Evolutionary conservation across 2,797 vertebrate genomes (phyloP).

Genomic region (Gallirallus australis): DNA sequence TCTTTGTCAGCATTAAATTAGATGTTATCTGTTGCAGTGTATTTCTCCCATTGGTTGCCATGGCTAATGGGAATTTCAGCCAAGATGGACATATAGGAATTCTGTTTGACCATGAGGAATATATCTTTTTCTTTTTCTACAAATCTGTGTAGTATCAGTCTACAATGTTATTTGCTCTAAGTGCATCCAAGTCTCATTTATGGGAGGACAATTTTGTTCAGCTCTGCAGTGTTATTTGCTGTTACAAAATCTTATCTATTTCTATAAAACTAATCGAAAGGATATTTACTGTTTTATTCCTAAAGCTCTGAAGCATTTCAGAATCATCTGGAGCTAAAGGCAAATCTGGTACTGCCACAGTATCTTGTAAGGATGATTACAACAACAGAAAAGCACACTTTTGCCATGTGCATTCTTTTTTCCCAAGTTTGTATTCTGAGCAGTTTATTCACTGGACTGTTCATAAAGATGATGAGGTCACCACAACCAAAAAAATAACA

Average conservation of each 20-base stretch:
- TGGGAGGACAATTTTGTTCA: slow-evolving; percentile 21
- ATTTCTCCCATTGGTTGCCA: slow-evolving; percentile 17
- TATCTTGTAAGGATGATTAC: not conserved
- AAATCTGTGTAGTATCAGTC: not conserved
- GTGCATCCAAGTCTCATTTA: slow-evolving; percentile 10
- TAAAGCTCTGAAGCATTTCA: slow-evolving; percentile 43
- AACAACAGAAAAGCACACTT: not conserved
- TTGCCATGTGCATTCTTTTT: not conserved
- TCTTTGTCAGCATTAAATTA: slow-evolving; percentile 43
- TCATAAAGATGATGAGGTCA: not conserved
- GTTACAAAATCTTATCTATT: slow-evolving; percentile 43
- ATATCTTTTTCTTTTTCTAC: not conserved
- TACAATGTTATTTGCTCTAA: slow-evolving; percentile 14
- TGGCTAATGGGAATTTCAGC: slow-evolving; percentile 28
- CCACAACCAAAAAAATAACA: not conserved
- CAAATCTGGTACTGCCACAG: not conserved
- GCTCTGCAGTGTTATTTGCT: slow-evolving; percentile 13
- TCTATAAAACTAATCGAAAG: slow-evolving; percentile 29
- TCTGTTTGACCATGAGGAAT: slow-evolving; percentile 14
- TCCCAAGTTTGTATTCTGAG: not conserved
- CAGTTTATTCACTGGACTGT: not conserved
- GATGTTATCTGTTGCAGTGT: slow-evolving; percentile 14
- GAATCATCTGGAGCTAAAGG: slow-evolving; percentile 45
- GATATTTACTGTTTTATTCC: slow-evolving; percentile 17
- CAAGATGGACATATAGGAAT: slow-evolving; percentile 7